phyloP scores from a whole-genome alignment of 1,140 invertebrate species.

The Metaphire vulgaris region DNA sequence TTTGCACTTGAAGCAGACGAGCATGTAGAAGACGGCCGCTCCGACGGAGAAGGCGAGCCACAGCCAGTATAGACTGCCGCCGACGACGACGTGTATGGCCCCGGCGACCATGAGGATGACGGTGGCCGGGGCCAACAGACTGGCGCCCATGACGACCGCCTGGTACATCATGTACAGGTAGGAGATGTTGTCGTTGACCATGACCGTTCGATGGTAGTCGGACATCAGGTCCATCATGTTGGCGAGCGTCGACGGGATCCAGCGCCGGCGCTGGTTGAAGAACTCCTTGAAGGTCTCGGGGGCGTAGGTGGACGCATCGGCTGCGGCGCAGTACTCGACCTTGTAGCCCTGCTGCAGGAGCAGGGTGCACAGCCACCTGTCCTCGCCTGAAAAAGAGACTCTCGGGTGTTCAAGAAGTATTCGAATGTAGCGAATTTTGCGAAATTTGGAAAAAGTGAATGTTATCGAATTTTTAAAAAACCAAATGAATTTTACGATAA shows the following conservation, averaged over 20 bases:
- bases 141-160: constrained; percentile 55
- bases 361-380: constrained; percentile 62
- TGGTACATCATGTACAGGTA: constrained; percentile 56
- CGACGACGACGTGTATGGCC: constrained; percentile 56
- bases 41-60: constrained; percentile 50
- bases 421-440: too few species aligned
- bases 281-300: constrained; percentile 57
- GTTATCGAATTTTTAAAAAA: too few species aligned
- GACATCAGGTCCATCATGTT: constrained; percentile 60
- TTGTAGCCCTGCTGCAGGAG: constrained; percentile 61
- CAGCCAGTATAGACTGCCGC: constrained; percentile 47
- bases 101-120: constrained; percentile 61
- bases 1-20: constrained; percentile 51
- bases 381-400: constrained; percentile 55
- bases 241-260: constrained; percentile 62
- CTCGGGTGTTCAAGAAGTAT: not conserved
- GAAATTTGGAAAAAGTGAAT: too few species aligned
- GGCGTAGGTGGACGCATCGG: constrained; percentile 62
- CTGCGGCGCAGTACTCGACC: constrained; percentile 63
- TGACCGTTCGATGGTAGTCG: constrained; percentile 56
- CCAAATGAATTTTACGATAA: too few species aligned
- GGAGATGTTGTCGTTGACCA: constrained; percentile 59
- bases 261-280: constrained; percentile 57
- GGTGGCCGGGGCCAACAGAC: constrained; percentile 59
- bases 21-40: constrained; percentile 53